phyloP scores from a whole-genome alignment of 2,797 vertebrate species.

The Cossypha niveicapilla region DNA sequence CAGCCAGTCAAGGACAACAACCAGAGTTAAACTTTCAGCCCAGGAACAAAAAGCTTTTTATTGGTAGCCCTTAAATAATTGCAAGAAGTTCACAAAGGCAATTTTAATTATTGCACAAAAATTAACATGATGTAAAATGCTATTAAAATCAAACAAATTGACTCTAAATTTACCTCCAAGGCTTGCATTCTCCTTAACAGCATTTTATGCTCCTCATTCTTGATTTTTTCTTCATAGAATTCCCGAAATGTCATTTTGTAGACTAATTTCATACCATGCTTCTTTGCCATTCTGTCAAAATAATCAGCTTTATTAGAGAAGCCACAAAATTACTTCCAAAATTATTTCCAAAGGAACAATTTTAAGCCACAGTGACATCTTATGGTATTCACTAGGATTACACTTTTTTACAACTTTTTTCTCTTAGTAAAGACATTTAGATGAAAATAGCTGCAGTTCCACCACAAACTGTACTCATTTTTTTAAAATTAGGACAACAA shows the following conservation, averaged over 20 bases:
- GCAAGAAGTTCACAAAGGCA: background rate
- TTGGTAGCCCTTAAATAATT: background rate
- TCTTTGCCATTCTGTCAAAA: constrained; percentile 88
- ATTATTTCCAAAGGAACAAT: background rate
- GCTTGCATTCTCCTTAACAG: constrained; percentile 94
- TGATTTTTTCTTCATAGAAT: constrained; percentile 91
- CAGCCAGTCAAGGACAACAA: background rate
- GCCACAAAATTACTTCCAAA: background rate
- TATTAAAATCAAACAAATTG: background rate
- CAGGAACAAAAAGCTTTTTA: background rate
- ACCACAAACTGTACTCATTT: background rate
- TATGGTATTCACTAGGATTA: constrained; percentile 16
- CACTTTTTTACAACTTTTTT: background rate
- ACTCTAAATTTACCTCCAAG: constrained; percentile 79
- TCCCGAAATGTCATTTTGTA: constrained; percentile 90
- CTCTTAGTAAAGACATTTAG: background rate
- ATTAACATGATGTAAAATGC: background rate
- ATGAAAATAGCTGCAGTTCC: background rate
- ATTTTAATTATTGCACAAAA: background rate
- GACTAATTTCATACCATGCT: constrained; percentile 91
- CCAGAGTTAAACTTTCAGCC: background rate
- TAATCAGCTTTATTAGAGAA: background rate
- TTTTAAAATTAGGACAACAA: background rate
- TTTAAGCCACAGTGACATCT: constrained; percentile 57
- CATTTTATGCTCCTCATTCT: constrained; percentile 84